Evolutionary conservation across 2,113 vertebrate genomes (phyloP).

Genomic region (Microtus oregoni): DNA sequence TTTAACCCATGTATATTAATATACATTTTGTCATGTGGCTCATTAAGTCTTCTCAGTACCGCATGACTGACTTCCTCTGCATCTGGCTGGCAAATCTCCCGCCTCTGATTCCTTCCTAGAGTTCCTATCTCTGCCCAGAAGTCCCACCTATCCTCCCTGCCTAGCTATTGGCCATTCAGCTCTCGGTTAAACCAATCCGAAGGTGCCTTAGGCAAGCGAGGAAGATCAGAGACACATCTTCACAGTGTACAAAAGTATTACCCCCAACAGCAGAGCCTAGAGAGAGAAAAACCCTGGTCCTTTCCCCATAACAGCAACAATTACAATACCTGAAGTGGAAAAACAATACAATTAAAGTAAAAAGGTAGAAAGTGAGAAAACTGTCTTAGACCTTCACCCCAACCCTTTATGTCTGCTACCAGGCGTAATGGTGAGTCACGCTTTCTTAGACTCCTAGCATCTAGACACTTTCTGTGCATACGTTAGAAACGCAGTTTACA

Average conservation of each 20-base stretch:
- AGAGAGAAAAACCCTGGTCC: not conserved
- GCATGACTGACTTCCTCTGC: too few species aligned
- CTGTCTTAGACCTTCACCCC: not conserved
- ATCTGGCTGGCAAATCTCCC: not conserved
- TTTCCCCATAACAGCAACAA: not conserved
- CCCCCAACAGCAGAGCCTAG: not conserved
- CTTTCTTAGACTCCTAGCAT: not conserved
- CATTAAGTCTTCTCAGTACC: too few species aligned
- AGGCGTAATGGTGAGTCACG: not conserved
- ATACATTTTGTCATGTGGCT: too few species aligned
- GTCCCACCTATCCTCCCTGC: not conserved
- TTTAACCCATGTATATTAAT: too few species aligned
- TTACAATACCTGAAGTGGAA: not conserved
- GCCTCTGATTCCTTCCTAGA: not conserved
- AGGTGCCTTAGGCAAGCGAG: not conserved
- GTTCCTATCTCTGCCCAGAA: not conserved
- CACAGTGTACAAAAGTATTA: not conserved
- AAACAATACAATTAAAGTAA: not conserved
- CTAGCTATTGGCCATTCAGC: not conserved
- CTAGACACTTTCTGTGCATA: not conserved
- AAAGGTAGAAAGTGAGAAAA: slow-evolving; percentile 13
- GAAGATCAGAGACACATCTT: not conserved
- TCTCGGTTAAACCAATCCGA: not conserved
- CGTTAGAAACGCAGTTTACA: not conserved
- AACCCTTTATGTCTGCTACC: not conserved